Evolutionary conservation across 2,888 invertebrate species (phyloP).

Genomic region (Drosophila kambysellisi): DNA sequence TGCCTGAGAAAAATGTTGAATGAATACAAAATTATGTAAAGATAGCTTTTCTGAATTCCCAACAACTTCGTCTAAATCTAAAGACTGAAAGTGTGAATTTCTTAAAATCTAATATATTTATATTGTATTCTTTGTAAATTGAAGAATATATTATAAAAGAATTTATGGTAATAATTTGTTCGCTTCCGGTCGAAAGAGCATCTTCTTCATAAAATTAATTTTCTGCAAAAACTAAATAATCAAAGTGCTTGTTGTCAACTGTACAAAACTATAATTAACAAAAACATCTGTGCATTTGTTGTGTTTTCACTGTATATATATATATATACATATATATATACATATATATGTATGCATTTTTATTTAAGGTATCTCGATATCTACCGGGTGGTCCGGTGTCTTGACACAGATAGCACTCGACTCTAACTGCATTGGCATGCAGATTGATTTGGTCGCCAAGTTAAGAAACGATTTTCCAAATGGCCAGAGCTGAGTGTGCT

Average conservation of each 20-base stretch:
- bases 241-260: background rate
- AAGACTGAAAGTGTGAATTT: background rate
- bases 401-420: slow-evolving; percentile 51
- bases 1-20: background rate
- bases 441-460: slow-evolving; percentile 75
- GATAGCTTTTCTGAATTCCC: background rate
- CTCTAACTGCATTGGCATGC: slow-evolving; percentile 70
- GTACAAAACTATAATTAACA: background rate
- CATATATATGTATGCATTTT: background rate
- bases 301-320: background rate
- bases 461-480: slow-evolving; percentile 73
- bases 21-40: background rate
- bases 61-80: background rate
- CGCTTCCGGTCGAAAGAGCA: background rate
- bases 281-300: background rate
- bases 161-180: background rate
- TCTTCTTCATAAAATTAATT: background rate
- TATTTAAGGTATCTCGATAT: background rate
- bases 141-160: background rate
- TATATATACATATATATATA: background rate
- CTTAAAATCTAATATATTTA: too few species aligned
- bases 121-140: background rate
- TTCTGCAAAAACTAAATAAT: background rate
- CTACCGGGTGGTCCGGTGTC: slow-evolving; percentile 63
- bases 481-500: slow-evolving; percentile 59